phyloP scores from a whole-genome alignment of 2,888 invertebrate genomes.

The Blomia tropicalis region DNA sequence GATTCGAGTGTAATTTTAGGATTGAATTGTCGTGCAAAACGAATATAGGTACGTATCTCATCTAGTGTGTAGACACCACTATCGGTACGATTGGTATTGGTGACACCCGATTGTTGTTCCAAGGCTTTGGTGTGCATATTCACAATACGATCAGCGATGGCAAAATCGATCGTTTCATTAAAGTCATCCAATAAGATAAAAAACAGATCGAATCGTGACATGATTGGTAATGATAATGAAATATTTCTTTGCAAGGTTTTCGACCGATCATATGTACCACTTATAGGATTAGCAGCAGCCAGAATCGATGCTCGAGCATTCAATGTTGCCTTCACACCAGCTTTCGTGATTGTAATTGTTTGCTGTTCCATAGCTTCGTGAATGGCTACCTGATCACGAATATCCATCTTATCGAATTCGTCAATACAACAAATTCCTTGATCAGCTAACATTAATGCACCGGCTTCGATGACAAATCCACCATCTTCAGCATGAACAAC shows the following conservation, averaged over 20 bases:
- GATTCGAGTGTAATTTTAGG: conserved; percentile 62
- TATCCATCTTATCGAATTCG: conserved; percentile 99
- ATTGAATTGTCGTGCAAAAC: conserved; percentile 87
- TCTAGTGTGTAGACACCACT: conserved; percentile 56
- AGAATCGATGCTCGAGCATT: conserved; percentile 94
- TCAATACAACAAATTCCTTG: conserved; percentile 87
- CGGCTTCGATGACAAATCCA: conserved; percentile 98
- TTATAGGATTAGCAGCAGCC: conserved; percentile 94
- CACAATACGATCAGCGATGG: conserved; percentile 86
- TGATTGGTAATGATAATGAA: conserved; percentile 79
- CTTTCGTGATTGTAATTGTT: conserved; percentile 94
- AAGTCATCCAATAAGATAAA: conserved; percentile 95
- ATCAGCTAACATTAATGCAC: conserved; percentile 97
- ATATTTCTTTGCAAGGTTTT: conserved; percentile 90
- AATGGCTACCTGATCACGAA: conserved; percentile 90
- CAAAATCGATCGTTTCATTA: conserved; percentile 84
- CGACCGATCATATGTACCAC: conserved; percentile 85
- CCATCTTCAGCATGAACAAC: conserved; percentile 94
- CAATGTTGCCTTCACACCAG: conserved; percentile 56
- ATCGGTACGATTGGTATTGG: conserved; percentile 49
- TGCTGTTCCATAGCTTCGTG: conserved; percentile 99
- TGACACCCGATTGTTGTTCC: conserved; percentile 37
- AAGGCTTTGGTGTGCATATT: conserved; percentile 58
- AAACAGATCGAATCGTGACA: conserved; percentile 97
- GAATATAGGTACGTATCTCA: conserved; percentile 84